phyloP scores from a whole-genome alignment of 2,113 vertebrate genomes.

The Anhinga rufa region DNA sequence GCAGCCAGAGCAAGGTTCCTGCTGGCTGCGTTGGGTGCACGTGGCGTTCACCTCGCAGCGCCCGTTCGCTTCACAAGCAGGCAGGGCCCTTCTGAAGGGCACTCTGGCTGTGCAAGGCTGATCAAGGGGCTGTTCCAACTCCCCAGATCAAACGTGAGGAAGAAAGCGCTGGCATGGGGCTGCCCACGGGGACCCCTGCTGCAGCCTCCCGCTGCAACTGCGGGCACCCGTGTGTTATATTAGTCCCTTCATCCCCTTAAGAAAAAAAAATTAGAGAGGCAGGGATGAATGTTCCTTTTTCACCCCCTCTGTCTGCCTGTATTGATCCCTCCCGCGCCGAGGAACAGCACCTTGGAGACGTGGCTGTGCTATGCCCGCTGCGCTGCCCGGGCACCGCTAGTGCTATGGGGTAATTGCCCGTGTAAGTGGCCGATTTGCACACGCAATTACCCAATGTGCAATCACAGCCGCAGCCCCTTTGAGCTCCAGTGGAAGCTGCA shows the following conservation, averaged over 20 bases:
- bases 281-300: not conserved
- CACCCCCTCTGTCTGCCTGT: not conserved
- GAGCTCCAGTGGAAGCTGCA: not conserved
- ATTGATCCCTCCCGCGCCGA: accelerated
- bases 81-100: not conserved
- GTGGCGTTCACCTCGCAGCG: not conserved
- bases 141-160: accelerated
- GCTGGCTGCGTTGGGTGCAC: not conserved
- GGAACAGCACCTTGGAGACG: not conserved
- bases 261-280: not conserved
- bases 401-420: not conserved
- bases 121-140: not conserved
- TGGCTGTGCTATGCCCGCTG: not conserved
- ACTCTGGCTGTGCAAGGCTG: not conserved
- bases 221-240: accelerated
- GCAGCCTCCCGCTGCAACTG: not conserved
- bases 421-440: conserved; percentile 5
- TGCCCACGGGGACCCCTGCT: not conserved
- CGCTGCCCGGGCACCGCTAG: not conserved
- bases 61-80: accelerated
- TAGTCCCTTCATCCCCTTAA: not conserved
- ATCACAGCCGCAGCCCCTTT: not conserved
- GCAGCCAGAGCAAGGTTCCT: not conserved
- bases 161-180: not conserved
- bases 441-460: conserved; percentile 21